Percentiles rank a stretch among this genome's conserved stretches.
Conservation (phyloP, 2,888 invertebrate genomes). For the Polydrusus pterygomalis region DNA sequence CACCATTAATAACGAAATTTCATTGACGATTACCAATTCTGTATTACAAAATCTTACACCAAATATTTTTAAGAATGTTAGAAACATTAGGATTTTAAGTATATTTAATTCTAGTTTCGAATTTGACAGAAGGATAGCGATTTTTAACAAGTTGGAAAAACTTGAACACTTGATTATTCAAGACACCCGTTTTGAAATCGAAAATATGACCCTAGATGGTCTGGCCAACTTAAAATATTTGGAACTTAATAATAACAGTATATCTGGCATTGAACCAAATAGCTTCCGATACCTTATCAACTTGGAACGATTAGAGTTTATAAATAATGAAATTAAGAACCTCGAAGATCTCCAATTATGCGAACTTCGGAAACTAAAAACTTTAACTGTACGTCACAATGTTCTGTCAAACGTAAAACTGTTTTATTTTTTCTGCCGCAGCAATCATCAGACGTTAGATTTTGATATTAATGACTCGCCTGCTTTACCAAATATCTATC, state of each 20-base stretch:
- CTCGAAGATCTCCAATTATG: conserved; percentile 61
- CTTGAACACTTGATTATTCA: conserved; percentile 59
- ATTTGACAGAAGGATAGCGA: conserved; percentile 54
- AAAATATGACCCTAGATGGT: conserved; percentile 56
- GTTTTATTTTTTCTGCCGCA: conserved; percentile 56
- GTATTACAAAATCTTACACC: conserved; percentile 60
- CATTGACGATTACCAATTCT: conserved; percentile 64
- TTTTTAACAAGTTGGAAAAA: conserved; percentile 58
- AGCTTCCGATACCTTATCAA: conserved; percentile 54
- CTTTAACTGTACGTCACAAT: conserved; percentile 58
- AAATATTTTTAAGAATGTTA: conserved; percentile 63
- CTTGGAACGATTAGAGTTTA: conserved; percentile 59
- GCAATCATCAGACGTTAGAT: conserved; percentile 34
- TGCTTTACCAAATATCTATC: conserved; percentile 28
- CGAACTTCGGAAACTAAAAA: conserved; percentile 59
- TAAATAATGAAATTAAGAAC: conserved; percentile 59
- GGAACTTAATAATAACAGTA: conserved; percentile 60
- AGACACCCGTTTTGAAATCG: conserved; percentile 58
- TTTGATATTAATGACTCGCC: conserved; percentile 50
- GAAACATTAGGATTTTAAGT: conserved; percentile 63
- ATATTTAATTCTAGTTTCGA: conserved; percentile 62
- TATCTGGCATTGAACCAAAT: conserved; percentile 57
- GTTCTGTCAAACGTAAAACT: conserved; percentile 48
- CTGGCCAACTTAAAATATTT: conserved; percentile 59
- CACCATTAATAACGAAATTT: conserved; percentile 66